phyloP scores from a whole-genome alignment of 2,888 invertebrate genomes.

The Catotricha subobsoleta region DNA sequence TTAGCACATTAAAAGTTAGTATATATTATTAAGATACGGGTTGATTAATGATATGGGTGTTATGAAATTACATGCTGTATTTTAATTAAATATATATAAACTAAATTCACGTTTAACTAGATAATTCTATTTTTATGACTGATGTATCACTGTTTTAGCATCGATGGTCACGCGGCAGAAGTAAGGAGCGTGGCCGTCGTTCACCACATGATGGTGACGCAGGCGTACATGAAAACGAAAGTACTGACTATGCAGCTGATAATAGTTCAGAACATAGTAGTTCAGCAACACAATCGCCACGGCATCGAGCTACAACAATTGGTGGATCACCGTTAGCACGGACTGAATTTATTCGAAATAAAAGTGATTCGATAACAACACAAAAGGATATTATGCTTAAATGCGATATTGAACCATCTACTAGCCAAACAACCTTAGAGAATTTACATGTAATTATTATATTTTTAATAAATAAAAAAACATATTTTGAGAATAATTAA shows the following conservation, averaged over 20 bases:
- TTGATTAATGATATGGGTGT: too few species aligned
- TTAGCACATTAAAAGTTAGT: conserved; percentile 54
- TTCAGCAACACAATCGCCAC: conserved; percentile 48
- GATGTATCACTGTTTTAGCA: conserved; percentile 30
- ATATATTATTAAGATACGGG: not conserved
- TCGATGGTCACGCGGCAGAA: conserved; percentile 58
- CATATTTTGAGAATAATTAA: too few species aligned
- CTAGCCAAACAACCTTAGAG: conserved; percentile 9
- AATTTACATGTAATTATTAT: conserved; percentile 10
- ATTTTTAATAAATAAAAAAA: not conserved
- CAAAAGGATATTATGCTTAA: not conserved
- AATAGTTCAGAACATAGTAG: conserved; percentile 59
- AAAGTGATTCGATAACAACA: conserved; percentile 1
- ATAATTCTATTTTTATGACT: not conserved
- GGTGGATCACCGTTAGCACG: conserved; percentile 25
- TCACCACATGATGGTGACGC: conserved; percentile 35
- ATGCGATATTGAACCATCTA: conserved; percentile 1
- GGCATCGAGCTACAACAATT: conserved; percentile 42
- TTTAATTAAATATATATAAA: too few species aligned
- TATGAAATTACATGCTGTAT: too few species aligned
- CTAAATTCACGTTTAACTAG: not conserved
- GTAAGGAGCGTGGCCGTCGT: conserved; percentile 47
- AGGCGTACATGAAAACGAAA: conserved; percentile 41
- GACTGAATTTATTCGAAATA: conserved; percentile 2
- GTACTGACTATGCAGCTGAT: conserved; percentile 60